phyloP scores from a whole-genome alignment of 2,888 invertebrate species.

The Oasisia sp. region DNA sequence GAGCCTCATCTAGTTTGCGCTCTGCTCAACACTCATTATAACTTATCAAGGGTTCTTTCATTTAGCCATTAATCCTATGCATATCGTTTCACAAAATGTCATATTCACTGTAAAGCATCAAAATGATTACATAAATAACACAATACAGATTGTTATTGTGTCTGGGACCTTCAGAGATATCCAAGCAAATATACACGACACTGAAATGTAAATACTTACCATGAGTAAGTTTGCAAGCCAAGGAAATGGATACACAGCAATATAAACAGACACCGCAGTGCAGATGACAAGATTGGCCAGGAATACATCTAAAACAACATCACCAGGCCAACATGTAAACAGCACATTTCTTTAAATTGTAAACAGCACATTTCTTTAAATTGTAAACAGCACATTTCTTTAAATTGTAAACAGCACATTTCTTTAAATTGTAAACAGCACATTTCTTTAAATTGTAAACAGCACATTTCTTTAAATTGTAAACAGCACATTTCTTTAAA shows the following conservation, averaged over 20 bases:
- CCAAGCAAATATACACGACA: not conserved
- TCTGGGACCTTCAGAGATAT: not conserved
- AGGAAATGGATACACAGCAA: conserved; percentile 69
- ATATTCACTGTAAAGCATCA: too few relatives aligned
- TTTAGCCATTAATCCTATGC: not conserved
- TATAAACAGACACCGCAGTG: conserved; percentile 70
- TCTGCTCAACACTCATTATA: not conserved
- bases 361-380: too few relatives aligned
- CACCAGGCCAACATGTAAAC: conserved; percentile 27
- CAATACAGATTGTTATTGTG: not conserved
- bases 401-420: not conserved
- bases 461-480: not conserved
- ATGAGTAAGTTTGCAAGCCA: conserved; percentile 58
- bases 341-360: not conserved
- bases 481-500: not conserved
- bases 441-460: not conserved
- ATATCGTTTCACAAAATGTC: not conserved
- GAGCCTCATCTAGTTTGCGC: too few relatives aligned
- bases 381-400: not conserved
- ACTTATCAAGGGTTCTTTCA: not conserved
- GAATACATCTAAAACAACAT: conserved; percentile 71
- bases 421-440: not conserved
- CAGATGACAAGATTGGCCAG: conserved; percentile 72
- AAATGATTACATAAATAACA: not conserved
- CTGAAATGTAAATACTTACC: conserved; percentile 48